Percentiles rank a stretch among this genome's conserved stretches.
Evolutionary conservation across 2,113 vertebrate genomes (phyloP).

Genomic region (Nycticebus coucang): DNA sequence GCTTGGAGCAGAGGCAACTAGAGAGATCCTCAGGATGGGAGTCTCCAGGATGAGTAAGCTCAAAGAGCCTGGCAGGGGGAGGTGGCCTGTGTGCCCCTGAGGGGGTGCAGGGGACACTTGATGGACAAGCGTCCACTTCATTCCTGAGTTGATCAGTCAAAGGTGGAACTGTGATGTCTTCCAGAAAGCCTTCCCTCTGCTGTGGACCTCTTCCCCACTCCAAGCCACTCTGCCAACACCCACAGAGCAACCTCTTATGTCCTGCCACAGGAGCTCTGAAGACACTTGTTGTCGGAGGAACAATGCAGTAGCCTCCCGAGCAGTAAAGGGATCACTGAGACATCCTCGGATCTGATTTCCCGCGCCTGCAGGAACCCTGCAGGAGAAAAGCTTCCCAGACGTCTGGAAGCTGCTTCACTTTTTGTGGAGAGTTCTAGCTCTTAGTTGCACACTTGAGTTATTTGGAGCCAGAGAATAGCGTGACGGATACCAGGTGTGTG

Average conservation of each 20-base stretch:
- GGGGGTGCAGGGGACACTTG: not conserved
- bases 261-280: not conserved
- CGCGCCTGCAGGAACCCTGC: not conserved
- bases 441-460: not conserved
- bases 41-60: not conserved
- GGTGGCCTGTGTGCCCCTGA: not conserved
- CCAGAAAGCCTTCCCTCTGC: not conserved
- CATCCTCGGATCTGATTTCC: not conserved
- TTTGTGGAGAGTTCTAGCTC: not conserved
- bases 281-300: not conserved
- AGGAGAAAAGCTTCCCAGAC: not conserved
- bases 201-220: not conserved
- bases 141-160: not conserved
- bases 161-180: not conserved
- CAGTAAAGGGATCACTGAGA: not conserved
- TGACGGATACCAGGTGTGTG: not conserved
- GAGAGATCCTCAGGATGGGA: not conserved
- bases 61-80: not conserved
- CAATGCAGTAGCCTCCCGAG: not conserved
- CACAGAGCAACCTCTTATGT: not conserved
- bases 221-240: not conserved
- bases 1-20: not conserved
- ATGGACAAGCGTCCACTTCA: not conserved
- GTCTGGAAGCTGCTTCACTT: not conserved
- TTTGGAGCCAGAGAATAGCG: not conserved